A percentile compares a stretch with the other conserved stretches of the same genome.
phyloP scores from a whole-genome alignment of 2,113 vertebrate species.

The Saccopteryx bilineata region DNA sequence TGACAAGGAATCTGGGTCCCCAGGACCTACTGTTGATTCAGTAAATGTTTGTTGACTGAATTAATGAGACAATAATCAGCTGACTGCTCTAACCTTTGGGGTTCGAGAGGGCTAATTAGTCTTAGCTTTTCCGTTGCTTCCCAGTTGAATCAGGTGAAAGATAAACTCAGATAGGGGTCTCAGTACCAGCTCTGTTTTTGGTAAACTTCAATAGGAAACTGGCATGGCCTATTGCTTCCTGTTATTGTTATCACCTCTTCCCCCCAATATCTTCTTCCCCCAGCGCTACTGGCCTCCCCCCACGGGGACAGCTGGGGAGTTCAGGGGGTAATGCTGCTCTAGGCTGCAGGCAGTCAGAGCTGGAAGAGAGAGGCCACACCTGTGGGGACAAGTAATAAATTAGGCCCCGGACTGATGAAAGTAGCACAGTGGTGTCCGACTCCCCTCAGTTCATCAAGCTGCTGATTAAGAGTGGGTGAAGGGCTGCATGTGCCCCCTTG shows the following conservation, averaged over 20 bases:
- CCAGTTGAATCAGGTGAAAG: not conserved
- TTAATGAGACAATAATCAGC: constrained; percentile 54
- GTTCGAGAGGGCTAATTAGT: constrained; percentile 30
- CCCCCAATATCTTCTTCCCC: not conserved
- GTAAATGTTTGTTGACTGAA: constrained; percentile 50
- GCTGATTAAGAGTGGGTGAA: not conserved
- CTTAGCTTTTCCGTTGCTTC: constrained; percentile 51
- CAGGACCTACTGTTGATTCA: constrained; percentile 2
- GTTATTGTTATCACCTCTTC: not conserved
- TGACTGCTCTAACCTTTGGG: constrained; percentile 2
- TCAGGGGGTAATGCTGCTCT: accelerated
- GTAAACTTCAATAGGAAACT: constrained; percentile 40
- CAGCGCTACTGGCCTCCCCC: not conserved
- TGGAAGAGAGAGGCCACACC: not conserved
- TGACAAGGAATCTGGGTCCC: constrained; percentile 56
- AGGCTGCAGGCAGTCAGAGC: not conserved
- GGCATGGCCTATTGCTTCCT: not conserved
- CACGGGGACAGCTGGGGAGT: not conserved
- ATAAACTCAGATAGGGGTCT: constrained; percentile 6
- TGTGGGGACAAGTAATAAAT: not conserved
- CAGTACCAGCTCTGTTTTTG: constrained; percentile 21
- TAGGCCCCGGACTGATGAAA: not conserved
- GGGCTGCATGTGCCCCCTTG: not conserved
- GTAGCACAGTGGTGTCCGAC: not conserved
- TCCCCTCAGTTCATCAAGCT: not conserved